phyloP scores from a whole-genome alignment of 2,797 vertebrate species.

The Catostomus latipinnis region DNA sequence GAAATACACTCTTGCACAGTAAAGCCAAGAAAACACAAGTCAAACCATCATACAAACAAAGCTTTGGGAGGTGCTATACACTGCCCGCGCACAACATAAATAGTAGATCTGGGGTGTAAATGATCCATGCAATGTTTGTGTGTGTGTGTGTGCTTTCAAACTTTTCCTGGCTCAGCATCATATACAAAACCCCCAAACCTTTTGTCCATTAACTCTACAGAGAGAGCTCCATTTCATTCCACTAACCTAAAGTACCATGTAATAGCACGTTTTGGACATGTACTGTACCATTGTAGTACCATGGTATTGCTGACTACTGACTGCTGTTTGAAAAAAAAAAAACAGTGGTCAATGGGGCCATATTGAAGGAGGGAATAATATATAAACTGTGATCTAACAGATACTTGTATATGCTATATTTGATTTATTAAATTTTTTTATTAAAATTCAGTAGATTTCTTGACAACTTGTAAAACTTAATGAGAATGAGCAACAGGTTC shows the following conservation, averaged over 20 bases:
- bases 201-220: not conserved
- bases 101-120: constrained; percentile 50
- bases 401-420: no score
- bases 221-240: not conserved
- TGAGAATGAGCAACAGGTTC: no score
- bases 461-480: no score
- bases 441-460: no score
- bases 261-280: not conserved
- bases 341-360: no score
- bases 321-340: no score
- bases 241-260: not conserved
- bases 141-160: constrained; percentile 19
- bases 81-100: constrained; percentile 47
- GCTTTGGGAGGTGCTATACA: constrained; percentile 39
- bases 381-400: no score
- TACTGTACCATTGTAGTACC: not conserved
- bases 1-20: constrained; percentile 12
- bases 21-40: constrained; percentile 56
- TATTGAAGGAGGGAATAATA: no score
- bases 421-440: no score
- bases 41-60: constrained; percentile 37
- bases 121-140: constrained; percentile 29
- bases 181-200: constrained; percentile 7
- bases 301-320: not conserved
- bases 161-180: constrained; percentile 11